Evolutionary conservation across 2,888 invertebrate genomes (phyloP).

Genomic region (Agrotis ipsilon): DNA sequence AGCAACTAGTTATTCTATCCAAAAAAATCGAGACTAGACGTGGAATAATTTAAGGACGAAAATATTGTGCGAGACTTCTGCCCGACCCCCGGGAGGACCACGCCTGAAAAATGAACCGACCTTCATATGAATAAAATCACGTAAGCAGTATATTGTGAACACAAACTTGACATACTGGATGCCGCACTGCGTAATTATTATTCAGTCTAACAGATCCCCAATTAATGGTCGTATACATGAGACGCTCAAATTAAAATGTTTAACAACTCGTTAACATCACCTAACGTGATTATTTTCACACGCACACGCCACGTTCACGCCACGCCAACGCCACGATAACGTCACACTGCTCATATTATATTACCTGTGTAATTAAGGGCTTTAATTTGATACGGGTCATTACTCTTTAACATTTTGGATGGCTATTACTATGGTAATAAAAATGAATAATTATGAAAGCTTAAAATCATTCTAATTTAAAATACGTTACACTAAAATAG

Average conservation of each 20-base stretch:
- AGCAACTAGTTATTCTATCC: neutral
- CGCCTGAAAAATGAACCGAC: constrained; percentile 41
- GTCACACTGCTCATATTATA: constrained; percentile 19
- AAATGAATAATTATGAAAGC: constrained; percentile 10
- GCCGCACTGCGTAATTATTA: constrained; percentile 58
- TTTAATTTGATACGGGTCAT: constrained; percentile 32
- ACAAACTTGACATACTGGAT: constrained; percentile 55
- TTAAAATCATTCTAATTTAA: constrained; percentile 11
- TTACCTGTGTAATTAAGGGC: constrained; percentile 39
- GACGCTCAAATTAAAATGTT: constrained; percentile 61
- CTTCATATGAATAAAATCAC: constrained; percentile 55
- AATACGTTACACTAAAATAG: too few relatives aligned
- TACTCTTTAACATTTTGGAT: constrained; percentile 10
- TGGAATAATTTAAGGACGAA: constrained; percentile 49
- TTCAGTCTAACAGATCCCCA: constrained; percentile 48
- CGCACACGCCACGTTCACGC: constrained; percentile 29
- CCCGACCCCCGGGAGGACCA: constrained; percentile 15
- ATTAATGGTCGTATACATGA: constrained; percentile 65
- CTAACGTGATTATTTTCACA: constrained; percentile 52
- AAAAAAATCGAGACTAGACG: constrained; percentile 23
- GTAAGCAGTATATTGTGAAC: constrained; percentile 48
- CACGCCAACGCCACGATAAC: constrained; percentile 10
- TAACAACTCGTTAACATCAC: constrained; percentile 61
- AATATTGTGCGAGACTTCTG: constrained; percentile 31
- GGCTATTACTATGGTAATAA: constrained; percentile 14